A percentile compares a stretch with the other conserved stretches of the same genome.
These are phyloP conservation scores for Helogale parvula DNA, from an alignment of 2,113 vertebrate genomes.

Conservation along the genomic window DNA sequence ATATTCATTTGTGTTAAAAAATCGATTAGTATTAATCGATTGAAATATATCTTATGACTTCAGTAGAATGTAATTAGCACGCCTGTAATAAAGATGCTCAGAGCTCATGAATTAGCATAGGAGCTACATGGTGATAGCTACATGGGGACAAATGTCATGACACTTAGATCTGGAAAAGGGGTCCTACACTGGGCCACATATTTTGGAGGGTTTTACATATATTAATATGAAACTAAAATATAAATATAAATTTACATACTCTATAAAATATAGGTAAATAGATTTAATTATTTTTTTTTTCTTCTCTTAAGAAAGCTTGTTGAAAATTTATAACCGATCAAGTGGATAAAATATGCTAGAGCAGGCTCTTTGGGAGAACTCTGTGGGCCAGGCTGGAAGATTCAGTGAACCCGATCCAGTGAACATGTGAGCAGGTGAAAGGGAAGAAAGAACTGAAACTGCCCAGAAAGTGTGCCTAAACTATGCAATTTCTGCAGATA, in stretches of 20 bases:
- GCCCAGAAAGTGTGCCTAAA: background rate
- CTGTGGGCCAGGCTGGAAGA: background rate
- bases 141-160: background rate
- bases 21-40: background rate
- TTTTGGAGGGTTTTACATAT: background rate
- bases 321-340: background rate
- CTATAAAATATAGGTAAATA: background rate
- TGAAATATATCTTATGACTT: background rate
- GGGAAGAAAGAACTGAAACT: background rate
- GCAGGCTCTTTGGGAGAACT: background rate
- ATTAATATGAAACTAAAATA: background rate
- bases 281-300: background rate
- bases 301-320: background rate
- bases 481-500: background rate
- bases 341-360: background rate
- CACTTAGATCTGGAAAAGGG: background rate
- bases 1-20: background rate
- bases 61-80: background rate
- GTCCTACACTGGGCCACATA: accelerated
- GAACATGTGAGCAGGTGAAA: background rate
- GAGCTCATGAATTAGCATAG: background rate
- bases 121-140: background rate
- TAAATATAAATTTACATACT: background rate
- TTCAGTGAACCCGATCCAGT: background rate
- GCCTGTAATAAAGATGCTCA: background rate